Evolutionary conservation across 2,113 vertebrate genomes (phyloP).

Genomic region (Ammodramus savannarum): DNA sequence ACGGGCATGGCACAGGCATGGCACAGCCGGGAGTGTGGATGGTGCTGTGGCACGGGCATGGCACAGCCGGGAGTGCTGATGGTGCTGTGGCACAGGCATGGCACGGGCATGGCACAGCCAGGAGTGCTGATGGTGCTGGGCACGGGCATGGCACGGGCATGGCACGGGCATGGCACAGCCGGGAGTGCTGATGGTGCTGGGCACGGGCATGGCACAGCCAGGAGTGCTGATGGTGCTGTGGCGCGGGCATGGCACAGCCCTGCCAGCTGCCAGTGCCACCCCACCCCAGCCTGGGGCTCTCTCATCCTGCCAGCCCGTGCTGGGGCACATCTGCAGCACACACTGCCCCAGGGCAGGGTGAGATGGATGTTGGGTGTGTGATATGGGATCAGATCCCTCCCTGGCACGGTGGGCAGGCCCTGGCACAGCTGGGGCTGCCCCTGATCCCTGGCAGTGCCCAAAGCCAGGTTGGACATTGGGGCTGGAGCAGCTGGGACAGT

Average conservation of each 20-base stretch:
- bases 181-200: fast-evolving
- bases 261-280: background rate
- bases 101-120: no score
- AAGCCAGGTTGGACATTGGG: background rate
- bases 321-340: background rate
- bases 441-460: background rate
- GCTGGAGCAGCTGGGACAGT: fast-evolving
- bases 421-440: background rate
- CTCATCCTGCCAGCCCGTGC: fast-evolving
- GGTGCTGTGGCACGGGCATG: fast-evolving
- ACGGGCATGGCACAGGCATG: fast-evolving
- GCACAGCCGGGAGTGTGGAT: fast-evolving
- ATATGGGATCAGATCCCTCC: background rate
- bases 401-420: fast-evolving
- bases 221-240: fast-evolving
- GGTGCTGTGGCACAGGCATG: fast-evolving
- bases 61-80: background rate
- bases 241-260: fast-evolving
- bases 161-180: no score
- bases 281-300: fast-evolving
- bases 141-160: fast-evolving
- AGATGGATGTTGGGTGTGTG: background rate
- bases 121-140: background rate
- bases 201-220: fast-evolving
- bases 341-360: fast-evolving